Percentiles rank a stretch among this genome's conserved stretches.
Conservation (phyloP, 2,797 vertebrate species). For the Podargus strigoides region DNA sequence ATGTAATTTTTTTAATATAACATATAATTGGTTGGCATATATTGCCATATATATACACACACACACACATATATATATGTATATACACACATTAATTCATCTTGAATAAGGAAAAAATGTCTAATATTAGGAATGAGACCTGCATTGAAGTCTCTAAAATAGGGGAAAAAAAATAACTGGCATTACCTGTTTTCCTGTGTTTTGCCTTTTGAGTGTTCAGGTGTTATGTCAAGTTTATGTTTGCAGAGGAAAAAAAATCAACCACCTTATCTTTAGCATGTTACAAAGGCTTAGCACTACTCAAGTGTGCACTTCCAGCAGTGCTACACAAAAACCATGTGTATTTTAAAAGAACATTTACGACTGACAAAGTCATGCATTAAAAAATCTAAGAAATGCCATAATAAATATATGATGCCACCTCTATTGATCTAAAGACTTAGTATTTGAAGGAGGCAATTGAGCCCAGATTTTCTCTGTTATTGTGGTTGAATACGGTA, state of each 20-base stretch:
- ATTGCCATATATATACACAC: not conserved
- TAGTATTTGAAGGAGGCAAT: not conserved
- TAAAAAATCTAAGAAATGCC: not conserved
- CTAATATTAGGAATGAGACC: not conserved
- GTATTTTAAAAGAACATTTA: not conserved
- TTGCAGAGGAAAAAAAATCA: not conserved
- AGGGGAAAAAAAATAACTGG: not conserved
- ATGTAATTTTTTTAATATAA: not conserved
- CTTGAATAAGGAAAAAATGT: not conserved
- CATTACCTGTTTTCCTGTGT: not conserved
- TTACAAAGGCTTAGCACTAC: not conserved
- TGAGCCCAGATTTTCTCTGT: not conserved
- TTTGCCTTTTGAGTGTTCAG: not conserved
- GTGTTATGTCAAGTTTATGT: not conserved
- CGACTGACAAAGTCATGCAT: not conserved
- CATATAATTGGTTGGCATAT: not conserved
- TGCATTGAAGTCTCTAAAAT: not conserved
- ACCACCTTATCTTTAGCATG: not conserved
- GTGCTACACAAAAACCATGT: not conserved
- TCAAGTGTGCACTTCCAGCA: not conserved
- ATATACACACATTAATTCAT: not conserved
- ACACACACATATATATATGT: too few species aligned
- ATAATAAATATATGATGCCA: not conserved
- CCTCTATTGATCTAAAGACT: not conserved
- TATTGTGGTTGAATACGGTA: fast-evolving